phyloP scores from a whole-genome alignment of 2,797 vertebrate genomes.

The Silurus aristotelis region DNA sequence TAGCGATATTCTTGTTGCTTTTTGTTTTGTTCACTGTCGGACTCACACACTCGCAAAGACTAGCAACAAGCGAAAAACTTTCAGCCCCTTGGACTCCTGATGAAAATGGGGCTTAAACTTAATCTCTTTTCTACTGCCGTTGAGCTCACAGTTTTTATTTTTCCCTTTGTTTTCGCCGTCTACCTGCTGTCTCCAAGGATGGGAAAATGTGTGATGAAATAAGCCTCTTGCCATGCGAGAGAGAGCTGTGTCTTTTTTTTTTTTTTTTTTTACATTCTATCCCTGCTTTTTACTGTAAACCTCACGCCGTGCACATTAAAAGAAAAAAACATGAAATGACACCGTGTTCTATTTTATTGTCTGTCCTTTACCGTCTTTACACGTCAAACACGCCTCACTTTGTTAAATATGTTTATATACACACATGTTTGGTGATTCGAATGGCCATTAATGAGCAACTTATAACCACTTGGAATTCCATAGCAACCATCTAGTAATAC shows the following conservation, averaged over 20 bases:
- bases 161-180: slow-evolving; percentile 45
- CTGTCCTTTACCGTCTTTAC: background rate
- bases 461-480: background rate
- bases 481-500: background rate
- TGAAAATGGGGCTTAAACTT: slow-evolving; percentile 24
- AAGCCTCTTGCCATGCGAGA: slow-evolving; percentile 60
- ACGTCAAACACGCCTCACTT: background rate
- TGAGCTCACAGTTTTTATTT: slow-evolving; percentile 50
- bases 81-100: slow-evolving; percentile 45
- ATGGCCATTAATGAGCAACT: no score
- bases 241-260: slow-evolving; percentile 66
- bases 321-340: slow-evolving; percentile 60
- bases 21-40: slow-evolving; percentile 53
- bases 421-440: background rate
- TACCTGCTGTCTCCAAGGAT: slow-evolving; percentile 50
- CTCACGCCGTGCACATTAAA: slow-evolving; percentile 81
- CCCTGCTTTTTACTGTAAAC: slow-evolving; percentile 73
- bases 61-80: slow-evolving; percentile 54
- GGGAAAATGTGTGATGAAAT: slow-evolving; percentile 58
- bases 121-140: slow-evolving; percentile 54
- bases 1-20: slow-evolving; percentile 37
- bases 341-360: slow-evolving; percentile 49
- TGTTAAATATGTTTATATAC: background rate
- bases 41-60: slow-evolving; percentile 60
- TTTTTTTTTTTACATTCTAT: slow-evolving; percentile 62